Evolutionary conservation across 2,113 vertebrate genomes (phyloP).

Genomic region (Saguinus midas): DNA sequence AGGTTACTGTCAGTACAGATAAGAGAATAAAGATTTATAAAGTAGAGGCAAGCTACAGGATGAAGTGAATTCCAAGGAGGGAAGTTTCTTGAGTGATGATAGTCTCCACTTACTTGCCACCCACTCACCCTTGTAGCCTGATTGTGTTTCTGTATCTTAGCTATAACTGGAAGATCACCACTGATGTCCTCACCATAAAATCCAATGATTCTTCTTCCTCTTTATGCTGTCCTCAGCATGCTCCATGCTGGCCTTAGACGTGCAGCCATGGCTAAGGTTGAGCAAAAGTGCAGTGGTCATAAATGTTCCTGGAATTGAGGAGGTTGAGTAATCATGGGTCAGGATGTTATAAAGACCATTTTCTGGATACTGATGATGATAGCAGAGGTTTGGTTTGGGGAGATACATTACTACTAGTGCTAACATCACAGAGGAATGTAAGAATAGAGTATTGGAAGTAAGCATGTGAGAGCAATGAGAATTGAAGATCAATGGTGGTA

Average conservation of each 20-base stretch:
- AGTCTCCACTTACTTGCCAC: neutral
- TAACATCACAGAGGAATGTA: neutral
- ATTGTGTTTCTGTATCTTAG: neutral
- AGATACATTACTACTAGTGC: too few relatives aligned
- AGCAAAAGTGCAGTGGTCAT: neutral
- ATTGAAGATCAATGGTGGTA: neutral
- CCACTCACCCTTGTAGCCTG: neutral
- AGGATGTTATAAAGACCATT: neutral
- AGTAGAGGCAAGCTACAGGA: neutral
- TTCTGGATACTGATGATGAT: neutral
- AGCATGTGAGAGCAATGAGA: neutral
- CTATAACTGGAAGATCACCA: neutral
- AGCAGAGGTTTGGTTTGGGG: neutral
- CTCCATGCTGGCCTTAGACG: neutral
- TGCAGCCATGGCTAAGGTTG: neutral
- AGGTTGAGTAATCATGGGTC: neutral
- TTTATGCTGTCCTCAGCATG: neutral
- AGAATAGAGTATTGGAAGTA: neutral
- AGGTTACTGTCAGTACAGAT: neutral
- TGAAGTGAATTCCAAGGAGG: neutral
- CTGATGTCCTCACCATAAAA: neutral
- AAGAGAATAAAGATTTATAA: neutral
- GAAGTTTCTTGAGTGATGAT: neutral
- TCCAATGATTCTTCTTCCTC: neutral
- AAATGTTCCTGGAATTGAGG: neutral